Conservation (phyloP, 2,113 vertebrate species). For the Gavialis gangeticus region DNA sequence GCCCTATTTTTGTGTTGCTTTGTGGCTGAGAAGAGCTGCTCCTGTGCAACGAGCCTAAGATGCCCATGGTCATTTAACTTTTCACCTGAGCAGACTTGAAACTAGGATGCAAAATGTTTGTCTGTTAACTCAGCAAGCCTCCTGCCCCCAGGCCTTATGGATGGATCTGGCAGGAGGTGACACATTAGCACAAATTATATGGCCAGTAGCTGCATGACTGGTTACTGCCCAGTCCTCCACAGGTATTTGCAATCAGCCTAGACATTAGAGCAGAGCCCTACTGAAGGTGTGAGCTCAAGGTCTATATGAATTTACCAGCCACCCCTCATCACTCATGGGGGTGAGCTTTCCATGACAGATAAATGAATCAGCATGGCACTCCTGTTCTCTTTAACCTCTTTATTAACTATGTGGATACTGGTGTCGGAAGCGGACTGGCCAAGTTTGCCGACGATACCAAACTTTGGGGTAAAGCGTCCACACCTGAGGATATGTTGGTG, state of each 20-base stretch:
- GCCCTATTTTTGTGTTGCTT: neutral
- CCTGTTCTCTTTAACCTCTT: too few relatives aligned
- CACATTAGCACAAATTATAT: neutral
- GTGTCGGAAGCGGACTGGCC: too few relatives aligned
- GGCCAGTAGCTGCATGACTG: rapidly evolving
- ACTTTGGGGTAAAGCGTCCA: too few relatives aligned
- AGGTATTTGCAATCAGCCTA: neutral
- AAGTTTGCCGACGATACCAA: too few relatives aligned
- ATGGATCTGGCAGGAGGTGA: neutral
- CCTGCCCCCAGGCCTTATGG: neutral
- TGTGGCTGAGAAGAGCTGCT: neutral
- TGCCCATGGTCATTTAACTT: rapidly evolving
- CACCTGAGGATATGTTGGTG: too few relatives aligned
- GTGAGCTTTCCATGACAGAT: neutral
- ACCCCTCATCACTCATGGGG: neutral
- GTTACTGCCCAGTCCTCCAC: neutral
- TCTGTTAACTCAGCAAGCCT: rapidly evolving
- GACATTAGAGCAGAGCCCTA: neutral
- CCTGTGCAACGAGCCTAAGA: neutral
- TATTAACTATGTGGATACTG: too few relatives aligned
- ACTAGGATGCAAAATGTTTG: neutral
- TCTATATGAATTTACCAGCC: neutral
- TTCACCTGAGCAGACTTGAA: neutral
- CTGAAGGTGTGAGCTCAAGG: rapidly evolving
- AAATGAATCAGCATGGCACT: neutral